Evolutionary conservation across 1,140 invertebrate species (phyloP), one percentile per base, ranked within the genome.

Genomic region (Neodiprion lecontei): DNA sequence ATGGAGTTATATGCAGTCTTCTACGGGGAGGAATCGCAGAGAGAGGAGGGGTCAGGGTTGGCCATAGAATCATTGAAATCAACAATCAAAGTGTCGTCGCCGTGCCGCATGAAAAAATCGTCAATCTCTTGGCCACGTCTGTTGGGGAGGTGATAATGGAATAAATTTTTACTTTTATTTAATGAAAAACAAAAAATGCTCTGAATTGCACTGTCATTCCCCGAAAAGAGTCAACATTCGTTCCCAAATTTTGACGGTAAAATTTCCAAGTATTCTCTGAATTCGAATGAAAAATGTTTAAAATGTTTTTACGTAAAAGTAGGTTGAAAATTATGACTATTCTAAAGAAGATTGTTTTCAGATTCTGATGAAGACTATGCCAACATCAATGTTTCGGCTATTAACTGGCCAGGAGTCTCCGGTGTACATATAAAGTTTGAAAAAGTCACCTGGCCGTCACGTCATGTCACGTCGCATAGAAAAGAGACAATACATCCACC

Each of bases 291-390:
- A 40, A 69, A 61, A 69, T 23, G n/a, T 75, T 77, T 67, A 28
- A 21, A 21, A 21, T 21, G 17, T 21, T 21, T 21, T 21, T 21
- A 1, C 28, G 28, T 5, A 40, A 5, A 40, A 1, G 28, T 40
- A 40, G 28, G 28, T 40, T 40, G 28, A 5, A 65, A 48, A 28
- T 48, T 75, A 50, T 49, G 28, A n/a, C n/a, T 48, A 72, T 40
- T 61, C 28, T 12, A 17, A 14, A 21, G 23, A 23, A n/a, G 11
- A 28, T 70, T 79, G 75, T 69, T 92, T 93, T 17, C 91, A 99
- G 97, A 99, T 99, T 82, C 92, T 99, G 77, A 99, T 99, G 98
- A 99, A 99, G 90, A 99, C 98, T 70, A 99, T 99, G 98, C 98
- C 98, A 77, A 99, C 98, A 75, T 99, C 98, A 71, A 99, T 99